These are phyloP conservation scores for Bradypus variegatus DNA, from an alignment of 2,797 vertebrate genomes.

Conservation along the genomic window DNA sequence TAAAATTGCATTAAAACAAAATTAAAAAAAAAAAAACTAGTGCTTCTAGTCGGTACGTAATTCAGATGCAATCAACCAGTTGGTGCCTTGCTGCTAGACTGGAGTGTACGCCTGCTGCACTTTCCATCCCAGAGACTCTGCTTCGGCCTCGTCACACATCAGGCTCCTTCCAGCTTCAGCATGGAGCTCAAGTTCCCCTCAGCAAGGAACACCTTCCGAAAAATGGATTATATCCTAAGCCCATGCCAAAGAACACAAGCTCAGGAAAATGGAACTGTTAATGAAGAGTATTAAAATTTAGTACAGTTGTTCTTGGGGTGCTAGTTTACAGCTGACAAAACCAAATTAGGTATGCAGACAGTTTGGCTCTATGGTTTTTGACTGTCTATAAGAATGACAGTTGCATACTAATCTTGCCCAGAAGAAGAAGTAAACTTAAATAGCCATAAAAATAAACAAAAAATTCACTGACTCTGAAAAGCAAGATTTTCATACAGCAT, in stretches of 20 bases:
- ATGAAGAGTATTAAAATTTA: slow-evolving; percentile 88
- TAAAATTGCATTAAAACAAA: too few relatives aligned
- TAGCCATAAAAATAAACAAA: neutral
- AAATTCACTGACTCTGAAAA: slow-evolving; percentile 27
- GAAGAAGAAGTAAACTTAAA: slow-evolving; percentile 11
- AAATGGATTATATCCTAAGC: slow-evolving; percentile 91
- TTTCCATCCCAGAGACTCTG: slow-evolving; percentile 90
- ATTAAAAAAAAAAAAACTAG: slow-evolving; percentile 64
- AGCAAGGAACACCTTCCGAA: slow-evolving; percentile 95
- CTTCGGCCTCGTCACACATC: slow-evolving; percentile 91
- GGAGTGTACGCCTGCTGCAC: slow-evolving; percentile 90
- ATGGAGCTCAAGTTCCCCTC: slow-evolving; percentile 94
- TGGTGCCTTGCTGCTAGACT: slow-evolving; percentile 90
- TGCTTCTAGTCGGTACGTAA: slow-evolving; percentile 94
- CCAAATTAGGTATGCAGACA: neutral
- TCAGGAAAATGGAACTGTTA: slow-evolving; percentile 94
- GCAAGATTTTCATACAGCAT: slow-evolving; percentile 2
- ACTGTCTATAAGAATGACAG: neutral
- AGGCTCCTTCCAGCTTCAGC: slow-evolving; percentile 95
- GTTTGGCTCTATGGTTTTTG: neutral
- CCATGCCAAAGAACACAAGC: slow-evolving; percentile 98
- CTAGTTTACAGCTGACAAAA: slow-evolving; percentile 36
- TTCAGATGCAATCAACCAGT: slow-evolving; percentile 94
- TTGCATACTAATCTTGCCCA: neutral
- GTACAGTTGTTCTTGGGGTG: slow-evolving; percentile 47